A percentile compares a stretch with the other conserved stretches of the same genome.
Evolutionary conservation across 64 coral and sea anemone genomes (phyloP).

Genomic region (Anthopleura sola): DNA sequence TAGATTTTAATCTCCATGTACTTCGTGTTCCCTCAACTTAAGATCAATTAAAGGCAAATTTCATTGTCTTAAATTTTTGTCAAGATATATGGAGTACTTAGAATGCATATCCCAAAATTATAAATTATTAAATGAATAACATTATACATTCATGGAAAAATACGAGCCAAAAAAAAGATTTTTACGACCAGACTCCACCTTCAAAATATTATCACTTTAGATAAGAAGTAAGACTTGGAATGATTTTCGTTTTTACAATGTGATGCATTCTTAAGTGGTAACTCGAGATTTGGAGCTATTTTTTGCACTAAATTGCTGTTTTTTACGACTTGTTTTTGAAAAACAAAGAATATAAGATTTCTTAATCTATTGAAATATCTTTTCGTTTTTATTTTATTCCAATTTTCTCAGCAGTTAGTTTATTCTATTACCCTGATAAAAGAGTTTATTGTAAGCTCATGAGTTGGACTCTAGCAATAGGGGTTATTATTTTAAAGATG

Average conservation of each 20-base stretch:
- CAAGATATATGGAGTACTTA: not conserved
- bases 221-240: not conserved
- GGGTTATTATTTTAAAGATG: not conserved
- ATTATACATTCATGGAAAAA: not conserved
- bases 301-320: too few relatives aligned
- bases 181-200: not conserved
- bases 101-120: not conserved
- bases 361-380: too few relatives aligned
- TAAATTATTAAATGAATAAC: not conserved
- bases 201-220: not conserved
- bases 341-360: too few relatives aligned
- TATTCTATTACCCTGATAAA: not conserved
- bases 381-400: not conserved
- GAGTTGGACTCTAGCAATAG: not conserved
- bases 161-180: not conserved
- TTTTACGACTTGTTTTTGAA: too few relatives aligned
- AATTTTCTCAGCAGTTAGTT: not conserved
- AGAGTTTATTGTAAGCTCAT: not conserved
- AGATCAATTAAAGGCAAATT: constrained; percentile 10
- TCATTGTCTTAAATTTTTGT: not conserved
- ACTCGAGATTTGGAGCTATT: too few relatives aligned
- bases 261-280: too few relatives aligned
- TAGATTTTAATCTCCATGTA: not conserved
- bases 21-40: not conserved
- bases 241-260: too few relatives aligned